These are phyloP conservation scores for Venturia canescens DNA, from an alignment of 1,140 invertebrate species.

Conservation along the genomic window DNA sequence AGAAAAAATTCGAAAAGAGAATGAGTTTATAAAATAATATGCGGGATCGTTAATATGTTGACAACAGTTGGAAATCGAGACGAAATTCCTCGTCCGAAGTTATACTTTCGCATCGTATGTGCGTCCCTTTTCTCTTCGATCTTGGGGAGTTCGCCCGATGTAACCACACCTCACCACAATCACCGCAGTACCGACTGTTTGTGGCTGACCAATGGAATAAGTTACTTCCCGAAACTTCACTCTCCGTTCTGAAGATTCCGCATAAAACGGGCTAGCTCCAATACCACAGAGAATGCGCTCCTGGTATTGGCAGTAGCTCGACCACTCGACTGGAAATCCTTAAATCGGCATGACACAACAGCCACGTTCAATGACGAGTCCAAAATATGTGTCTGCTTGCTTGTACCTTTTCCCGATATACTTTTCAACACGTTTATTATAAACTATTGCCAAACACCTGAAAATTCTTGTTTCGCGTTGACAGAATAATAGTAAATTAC, in stretches of 20 bases:
- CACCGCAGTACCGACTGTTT: slow-evolving; percentile 43
- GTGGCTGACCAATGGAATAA: slow-evolving; percentile 42
- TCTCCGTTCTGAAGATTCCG: slow-evolving; percentile 22
- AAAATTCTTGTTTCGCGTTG: no score
- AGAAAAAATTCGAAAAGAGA: no score
- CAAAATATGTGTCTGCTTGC: neutral
- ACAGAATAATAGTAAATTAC: no score
- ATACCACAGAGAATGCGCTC: neutral
- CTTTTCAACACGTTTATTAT: no score
- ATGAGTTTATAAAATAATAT: no score
- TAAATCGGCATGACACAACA: neutral
- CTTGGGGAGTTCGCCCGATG: neutral
- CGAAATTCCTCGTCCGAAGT: neutral
- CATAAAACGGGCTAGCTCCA: neutral
- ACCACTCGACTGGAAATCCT: neutral
- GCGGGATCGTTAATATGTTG: neutral
- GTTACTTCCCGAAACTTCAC: slow-evolving; percentile 48
- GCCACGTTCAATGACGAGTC: neutral
- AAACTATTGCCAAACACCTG: no score
- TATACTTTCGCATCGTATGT: neutral
- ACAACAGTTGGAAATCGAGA: neutral
- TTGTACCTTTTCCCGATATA: neutral
- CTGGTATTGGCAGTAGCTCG: slow-evolving; percentile 17
- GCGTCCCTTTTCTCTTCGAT: neutral
- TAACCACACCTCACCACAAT: neutral